These are phyloP conservation scores for Echeneis naucrates DNA, from an alignment of 2,797 vertebrate species.

Conservation along the genomic window DNA sequence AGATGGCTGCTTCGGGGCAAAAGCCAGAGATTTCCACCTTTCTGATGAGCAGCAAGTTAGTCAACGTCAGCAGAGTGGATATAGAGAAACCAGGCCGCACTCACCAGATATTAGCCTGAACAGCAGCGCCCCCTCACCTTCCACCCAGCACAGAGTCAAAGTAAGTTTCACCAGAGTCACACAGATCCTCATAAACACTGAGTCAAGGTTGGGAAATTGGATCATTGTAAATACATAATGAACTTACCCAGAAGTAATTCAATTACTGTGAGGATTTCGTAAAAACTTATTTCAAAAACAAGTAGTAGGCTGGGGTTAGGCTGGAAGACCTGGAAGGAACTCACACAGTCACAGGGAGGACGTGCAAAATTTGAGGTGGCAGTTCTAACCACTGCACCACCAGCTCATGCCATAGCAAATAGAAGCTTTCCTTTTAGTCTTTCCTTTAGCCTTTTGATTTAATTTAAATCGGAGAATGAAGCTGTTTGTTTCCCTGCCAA, in stretches of 20 bases:
- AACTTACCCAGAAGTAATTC: no score
- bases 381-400: no score
- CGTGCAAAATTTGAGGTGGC: no score
- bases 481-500: not conserved
- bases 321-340: no score
- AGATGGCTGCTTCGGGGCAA: constrained; percentile 76
- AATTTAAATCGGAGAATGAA: not conserved
- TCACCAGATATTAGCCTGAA: constrained; percentile 76
- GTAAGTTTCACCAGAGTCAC: constrained; percentile 57
- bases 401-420: no score
- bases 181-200: not conserved
- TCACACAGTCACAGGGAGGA: no score
- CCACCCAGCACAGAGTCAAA: constrained; percentile 77
- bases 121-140: constrained; percentile 75
- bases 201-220: not conserved
- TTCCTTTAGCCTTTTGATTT: not conserved
- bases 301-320: no score
- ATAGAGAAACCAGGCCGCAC: constrained; percentile 76
- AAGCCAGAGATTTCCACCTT: constrained; percentile 78
- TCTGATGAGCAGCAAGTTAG: constrained; percentile 66
- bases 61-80: constrained; percentile 71
- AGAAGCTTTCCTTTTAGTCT: not conserved
- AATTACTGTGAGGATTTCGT: no score
- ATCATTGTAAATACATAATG: not conserved
- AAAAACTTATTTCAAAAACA: no score